Percentiles rank a stretch among this genome's conserved stretches.
phyloP scores from a whole-genome alignment of 2,888 invertebrate genomes.

The Lissocephala sabroskyi region DNA sequence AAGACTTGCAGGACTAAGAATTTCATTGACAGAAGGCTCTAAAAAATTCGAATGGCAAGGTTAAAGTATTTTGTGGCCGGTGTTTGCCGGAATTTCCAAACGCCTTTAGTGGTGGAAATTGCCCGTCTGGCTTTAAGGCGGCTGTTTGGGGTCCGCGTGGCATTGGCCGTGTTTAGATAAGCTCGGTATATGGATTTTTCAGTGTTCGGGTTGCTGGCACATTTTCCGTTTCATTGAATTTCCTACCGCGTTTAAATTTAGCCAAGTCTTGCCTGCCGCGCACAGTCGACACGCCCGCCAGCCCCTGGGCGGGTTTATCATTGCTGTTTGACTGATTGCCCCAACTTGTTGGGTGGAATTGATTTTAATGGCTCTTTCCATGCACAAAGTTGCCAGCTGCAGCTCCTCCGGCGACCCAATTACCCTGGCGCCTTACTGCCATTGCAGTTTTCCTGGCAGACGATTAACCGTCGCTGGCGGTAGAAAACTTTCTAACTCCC shows the following conservation, averaged over 20 bases:
- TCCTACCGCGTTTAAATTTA: slow-evolving; percentile 50
- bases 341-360: slow-evolving; percentile 11
- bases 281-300: slow-evolving; percentile 10
- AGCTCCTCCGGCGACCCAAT: too few species aligned
- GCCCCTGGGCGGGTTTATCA: not conserved
- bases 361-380: slow-evolving; percentile 7
- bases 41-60: too few species aligned
- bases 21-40: too few species aligned
- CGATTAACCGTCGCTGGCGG: too few species aligned
- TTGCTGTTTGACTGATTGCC: slow-evolving; percentile 20
- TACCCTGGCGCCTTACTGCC: too few species aligned
- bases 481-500: too few species aligned
- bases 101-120: not conserved
- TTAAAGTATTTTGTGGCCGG: too few species aligned
- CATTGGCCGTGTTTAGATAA: slow-evolving; percentile 12
- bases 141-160: slow-evolving; percentile 26
- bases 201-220: slow-evolving; percentile 6
- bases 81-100: too few species aligned
- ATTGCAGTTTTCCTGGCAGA: too few species aligned
- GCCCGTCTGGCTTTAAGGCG: slow-evolving; percentile 51
- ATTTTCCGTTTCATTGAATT: slow-evolving; percentile 50
- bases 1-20: too few species aligned
- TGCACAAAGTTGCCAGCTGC: too few species aligned
- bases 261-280: too few species aligned
- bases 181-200: slow-evolving; percentile 2